These are phyloP conservation scores for Drusus annulatus DNA, from an alignment of 1,140 invertebrate species.

Conservation along the genomic window DNA sequence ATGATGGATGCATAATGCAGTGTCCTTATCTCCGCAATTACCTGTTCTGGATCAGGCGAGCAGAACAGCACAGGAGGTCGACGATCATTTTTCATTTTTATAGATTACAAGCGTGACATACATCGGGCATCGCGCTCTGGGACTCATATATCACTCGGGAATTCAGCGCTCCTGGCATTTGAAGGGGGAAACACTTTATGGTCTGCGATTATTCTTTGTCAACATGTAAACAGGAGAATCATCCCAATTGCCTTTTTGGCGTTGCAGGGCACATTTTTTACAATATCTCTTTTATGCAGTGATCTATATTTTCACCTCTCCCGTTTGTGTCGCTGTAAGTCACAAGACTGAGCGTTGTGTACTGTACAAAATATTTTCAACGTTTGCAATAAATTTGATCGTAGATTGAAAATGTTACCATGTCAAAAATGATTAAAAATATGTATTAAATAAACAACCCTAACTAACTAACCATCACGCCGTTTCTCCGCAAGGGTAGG, in stretches of 20 bases:
- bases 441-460: too few relatives aligned
- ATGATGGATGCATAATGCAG: constrained; percentile 56
- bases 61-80: constrained; percentile 50
- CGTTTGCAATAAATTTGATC: too few relatives aligned
- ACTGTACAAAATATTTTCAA: too few relatives aligned
- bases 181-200: constrained; percentile 45
- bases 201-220: constrained; percentile 50
- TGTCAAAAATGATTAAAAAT: too few relatives aligned
- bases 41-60: constrained; percentile 52
- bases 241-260: constrained; percentile 9
- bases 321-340: too few relatives aligned
- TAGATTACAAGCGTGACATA: constrained; percentile 56
- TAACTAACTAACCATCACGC: too few relatives aligned
- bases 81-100: constrained; percentile 58
- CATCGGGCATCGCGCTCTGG: constrained; percentile 30
- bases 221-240: constrained; percentile 46
- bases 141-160: constrained; percentile 53
- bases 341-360: too few relatives aligned
- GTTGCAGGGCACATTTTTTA: too few relatives aligned
- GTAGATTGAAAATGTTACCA: too few relatives aligned
- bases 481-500: too few relatives aligned
- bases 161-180: constrained; percentile 44
- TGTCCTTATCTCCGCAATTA: constrained; percentile 55
- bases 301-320: too few relatives aligned
- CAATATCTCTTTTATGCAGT: too few relatives aligned